phyloP scores from a whole-genome alignment of 92 coral and sea anemone species.

The Diadumene lineata region DNA sequence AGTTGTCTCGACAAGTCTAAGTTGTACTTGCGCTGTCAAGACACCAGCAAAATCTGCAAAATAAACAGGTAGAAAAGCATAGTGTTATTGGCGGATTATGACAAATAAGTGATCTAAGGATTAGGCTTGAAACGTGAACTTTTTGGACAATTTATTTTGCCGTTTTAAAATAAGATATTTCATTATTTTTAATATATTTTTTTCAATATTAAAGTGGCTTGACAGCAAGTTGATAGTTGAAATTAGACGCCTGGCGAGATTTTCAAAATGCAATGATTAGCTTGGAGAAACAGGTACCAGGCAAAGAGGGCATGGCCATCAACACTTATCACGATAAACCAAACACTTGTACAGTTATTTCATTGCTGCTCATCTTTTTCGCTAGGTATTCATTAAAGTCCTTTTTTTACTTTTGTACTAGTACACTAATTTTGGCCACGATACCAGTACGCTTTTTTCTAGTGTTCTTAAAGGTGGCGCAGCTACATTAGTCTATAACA shows the following conservation, averaged over 20 bases:
- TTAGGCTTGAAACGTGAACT: neutral
- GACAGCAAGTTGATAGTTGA: neutral
- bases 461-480: too few species aligned
- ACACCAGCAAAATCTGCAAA: constrained; percentile 23
- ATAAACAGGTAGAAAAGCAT: constrained; percentile 13
- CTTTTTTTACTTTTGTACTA: too few species aligned
- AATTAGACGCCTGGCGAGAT: neutral
- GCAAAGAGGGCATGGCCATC: neutral
- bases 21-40: constrained; percentile 27
- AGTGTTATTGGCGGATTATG: neutral
- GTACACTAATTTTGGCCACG: too few species aligned
- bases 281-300: neutral
- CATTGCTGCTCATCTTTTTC: neutral
- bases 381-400: too few species aligned
- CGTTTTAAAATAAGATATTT: neutral
- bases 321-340: neutral
- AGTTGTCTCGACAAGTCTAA: too few species aligned
- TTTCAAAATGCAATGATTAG: neutral
- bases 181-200: neutral
- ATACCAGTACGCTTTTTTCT: too few species aligned
- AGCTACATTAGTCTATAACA: too few species aligned
- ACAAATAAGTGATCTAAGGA: neutral
- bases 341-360: neutral
- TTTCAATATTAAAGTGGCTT: neutral
- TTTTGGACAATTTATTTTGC: neutral